Conservation (phyloP, 2,113 vertebrate species). For the Lophius piscatorius region DNA sequence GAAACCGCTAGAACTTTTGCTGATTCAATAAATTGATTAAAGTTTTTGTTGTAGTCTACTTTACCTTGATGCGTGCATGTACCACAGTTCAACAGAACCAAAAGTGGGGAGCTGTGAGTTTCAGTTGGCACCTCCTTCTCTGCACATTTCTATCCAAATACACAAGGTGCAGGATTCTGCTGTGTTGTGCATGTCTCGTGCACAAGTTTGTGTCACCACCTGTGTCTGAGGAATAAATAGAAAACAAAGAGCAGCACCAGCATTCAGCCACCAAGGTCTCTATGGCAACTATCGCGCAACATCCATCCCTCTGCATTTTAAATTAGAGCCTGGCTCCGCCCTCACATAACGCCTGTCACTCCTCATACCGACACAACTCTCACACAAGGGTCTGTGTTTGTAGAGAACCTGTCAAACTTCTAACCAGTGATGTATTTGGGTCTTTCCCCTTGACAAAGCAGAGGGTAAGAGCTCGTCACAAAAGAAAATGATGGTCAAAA, state of each 20-base stretch:
- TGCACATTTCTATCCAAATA: slow-evolving; percentile 8
- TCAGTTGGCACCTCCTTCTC: not conserved
- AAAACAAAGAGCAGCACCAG: slow-evolving; percentile 28
- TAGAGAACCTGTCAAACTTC: no score
- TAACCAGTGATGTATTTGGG: no score
- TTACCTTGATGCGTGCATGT: slow-evolving; percentile 26
- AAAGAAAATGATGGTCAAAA: no score
- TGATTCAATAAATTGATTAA: not conserved
- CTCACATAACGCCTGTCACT: slow-evolving; percentile 28
- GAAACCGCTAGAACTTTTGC: not conserved
- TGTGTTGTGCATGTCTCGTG: slow-evolving; percentile 2
- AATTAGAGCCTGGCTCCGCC: slow-evolving; percentile 57
- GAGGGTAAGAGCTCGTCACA: no score
- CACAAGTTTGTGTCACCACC: slow-evolving; percentile 2
- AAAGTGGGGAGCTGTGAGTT: slow-evolving; percentile 11
- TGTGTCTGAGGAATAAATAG: slow-evolving; percentile 38
- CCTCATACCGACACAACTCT: slow-evolving; percentile 29
- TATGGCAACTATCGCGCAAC: slow-evolving; percentile 60
- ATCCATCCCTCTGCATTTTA: slow-evolving; percentile 35
- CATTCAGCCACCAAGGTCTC: slow-evolving; percentile 61
- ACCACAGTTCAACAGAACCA: slow-evolving; percentile 7
- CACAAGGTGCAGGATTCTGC: slow-evolving; percentile 34
- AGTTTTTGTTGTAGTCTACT: not conserved
- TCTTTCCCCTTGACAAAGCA: no score
- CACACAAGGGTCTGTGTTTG: slow-evolving; percentile 20